Base-by-base conservation (phyloP, 2,797 vertebrate genomes). In the Pelochelys cantorii region DNA sequence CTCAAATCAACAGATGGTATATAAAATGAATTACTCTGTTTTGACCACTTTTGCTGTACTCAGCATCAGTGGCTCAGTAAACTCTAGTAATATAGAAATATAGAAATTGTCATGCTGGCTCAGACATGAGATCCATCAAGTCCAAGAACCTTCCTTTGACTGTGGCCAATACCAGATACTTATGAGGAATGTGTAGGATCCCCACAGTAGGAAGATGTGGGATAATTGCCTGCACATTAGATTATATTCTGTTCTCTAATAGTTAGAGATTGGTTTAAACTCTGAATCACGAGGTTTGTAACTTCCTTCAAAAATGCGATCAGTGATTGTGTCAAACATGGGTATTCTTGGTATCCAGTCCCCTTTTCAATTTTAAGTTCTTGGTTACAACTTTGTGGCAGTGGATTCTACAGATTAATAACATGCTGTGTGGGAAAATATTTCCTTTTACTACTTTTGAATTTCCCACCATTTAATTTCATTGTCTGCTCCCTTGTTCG, bases 111-210 rank as follows among this genome's bases (percentile, higher is more conserved):
- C 18, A 11, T 71, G 18, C 65, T 71, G 65, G 29, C 59, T 65
- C 59, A 62, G 53, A 23, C 27, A 34, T 65, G 62, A 65, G 53
- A 5, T 53, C 53, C 62, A 65, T 65, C 34, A 52, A 65, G 52
- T 62, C 48, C 94, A 65, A 2, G 89, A 60, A 92, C 86, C 92
- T 92, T 86, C 2, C 79, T 95, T 85, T 94, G 89, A 91, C 86
- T 54, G 59, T 77, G 89, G 92, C 95, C 84, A 94, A 59, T 59
- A 86, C 94, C 86, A 42, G 53, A 93, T 92, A n/a, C 10, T 20
- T 68, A 34, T 90, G 90, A 85, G 86, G 82, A 85, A 89, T 56
- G 74, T 96, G 81, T 92, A 93, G 90, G 93, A 96, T 87, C 48
- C 80, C 80, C 80, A 81, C 78, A 79, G 57, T 90, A 90, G 81